Percentiles rank a stretch among this genome's conserved stretches.
These are phyloP conservation scores for Tetrapedia diversipes DNA, from an alignment of 2,888 invertebrate genomes.

Conservation along the genomic window DNA sequence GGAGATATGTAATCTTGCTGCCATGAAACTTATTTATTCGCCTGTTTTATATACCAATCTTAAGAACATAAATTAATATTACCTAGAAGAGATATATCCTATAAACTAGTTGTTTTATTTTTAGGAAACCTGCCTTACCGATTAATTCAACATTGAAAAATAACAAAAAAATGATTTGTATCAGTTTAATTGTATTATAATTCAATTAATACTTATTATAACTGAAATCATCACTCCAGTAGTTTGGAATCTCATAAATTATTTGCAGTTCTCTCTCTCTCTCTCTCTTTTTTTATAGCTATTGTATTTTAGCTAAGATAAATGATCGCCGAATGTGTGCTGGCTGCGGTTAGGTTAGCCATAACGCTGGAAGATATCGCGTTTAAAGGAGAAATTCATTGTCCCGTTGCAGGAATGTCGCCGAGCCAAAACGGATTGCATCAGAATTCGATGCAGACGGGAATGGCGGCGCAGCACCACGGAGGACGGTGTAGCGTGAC, in stretches of 20 bases:
- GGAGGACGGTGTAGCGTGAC: constrained; percentile 82
- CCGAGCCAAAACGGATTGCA: constrained; percentile 81
- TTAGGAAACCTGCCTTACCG: neutral
- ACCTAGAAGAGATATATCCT: too few species aligned
- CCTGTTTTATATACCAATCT: neutral
- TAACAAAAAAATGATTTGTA: neutral
- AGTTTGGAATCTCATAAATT: too few species aligned
- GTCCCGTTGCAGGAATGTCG: constrained; percentile 80
- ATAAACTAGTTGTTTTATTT: neutral
- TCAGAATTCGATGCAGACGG: constrained; percentile 62
- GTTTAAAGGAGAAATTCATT: constrained; percentile 12
- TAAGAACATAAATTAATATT: too few species aligned
- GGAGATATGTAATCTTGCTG: neutral
- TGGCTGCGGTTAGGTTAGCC: too few species aligned
- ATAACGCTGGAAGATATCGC: too few species aligned
- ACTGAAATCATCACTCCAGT: too few species aligned
- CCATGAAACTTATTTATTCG: neutral
- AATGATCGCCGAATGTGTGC: too few species aligned
- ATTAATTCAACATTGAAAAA: neutral
- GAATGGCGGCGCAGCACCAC: constrained; percentile 81
- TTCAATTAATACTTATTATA: too few species aligned
- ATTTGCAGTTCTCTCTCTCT: too few species aligned
- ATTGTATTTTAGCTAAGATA: too few species aligned
- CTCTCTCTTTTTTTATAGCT: too few species aligned
- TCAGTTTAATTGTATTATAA: too few species aligned